Evolutionary conservation across 2,797 vertebrate species (phyloP), one percentile per base, ranked within the genome.

Genomic region (Simalia tracyae): DNA sequence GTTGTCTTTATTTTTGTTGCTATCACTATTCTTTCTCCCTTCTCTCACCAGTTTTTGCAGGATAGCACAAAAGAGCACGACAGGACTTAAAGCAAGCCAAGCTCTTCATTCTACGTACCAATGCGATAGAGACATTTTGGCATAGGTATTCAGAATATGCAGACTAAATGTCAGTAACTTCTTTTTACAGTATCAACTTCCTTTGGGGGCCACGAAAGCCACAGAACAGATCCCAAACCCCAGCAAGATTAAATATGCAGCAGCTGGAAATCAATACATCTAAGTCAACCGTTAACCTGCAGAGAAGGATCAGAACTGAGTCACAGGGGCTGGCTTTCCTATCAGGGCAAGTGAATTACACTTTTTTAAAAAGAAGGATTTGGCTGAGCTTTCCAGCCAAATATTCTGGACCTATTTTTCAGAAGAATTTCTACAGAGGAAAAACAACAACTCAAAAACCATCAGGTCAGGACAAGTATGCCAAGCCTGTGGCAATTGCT

Each of bases 221-320:
- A 54, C 12, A 66, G 59, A 84, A 84, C 7, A 31, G 88, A 26
- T 84, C 24, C 26, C 54, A n/a, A 91, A 88, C 4, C 14, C 4
- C 22, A 64, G 50, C 12, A 31, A 14, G 42, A 42, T 24, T 6
- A 76, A 76, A 76, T 76, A 76, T 76, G 42, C 36, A 42, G 72
- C 31, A 60, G 19, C 14, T 94, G 68, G 60, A 93, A 93, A 64
- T 36, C 5, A 59, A 66, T 42, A 42, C 42, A 42, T 42, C 28
- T 12, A 91, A 12, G 57, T 93, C 92, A 90, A 31, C 59, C 89
- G 85, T 91, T 95, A 86, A 95, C 93, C 81, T 92, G 86, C 0
- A 86, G 68, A 63, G 46, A 84, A 14, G 26, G 0, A 89, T 46
- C 56, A 61, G 84, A 90, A 63, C 59, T n/a, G 88, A 93, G 91